phyloP scores from a whole-genome alignment of 2,797 vertebrate genomes.

The Botia almorhae region DNA sequence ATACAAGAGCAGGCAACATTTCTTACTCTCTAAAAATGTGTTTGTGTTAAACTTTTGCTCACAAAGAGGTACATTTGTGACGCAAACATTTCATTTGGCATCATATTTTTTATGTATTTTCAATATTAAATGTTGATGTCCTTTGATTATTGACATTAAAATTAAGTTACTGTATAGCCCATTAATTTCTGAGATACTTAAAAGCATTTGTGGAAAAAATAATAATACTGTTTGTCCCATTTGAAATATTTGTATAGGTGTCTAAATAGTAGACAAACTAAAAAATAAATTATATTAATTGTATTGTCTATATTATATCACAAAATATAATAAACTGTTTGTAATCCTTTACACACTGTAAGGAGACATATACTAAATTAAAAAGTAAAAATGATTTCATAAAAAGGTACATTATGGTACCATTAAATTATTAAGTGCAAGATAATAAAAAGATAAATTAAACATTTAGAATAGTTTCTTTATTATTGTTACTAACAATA shows the following conservation, averaged over 20 bases:
- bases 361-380: background rate
- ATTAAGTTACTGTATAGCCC: background rate
- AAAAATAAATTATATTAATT: too few relatives aligned
- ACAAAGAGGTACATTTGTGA: background rate
- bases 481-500: background rate
- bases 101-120: background rate
- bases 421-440: too few relatives aligned
- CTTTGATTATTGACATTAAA: background rate
- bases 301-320: background rate
- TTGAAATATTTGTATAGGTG: background rate
- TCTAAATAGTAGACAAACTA: background rate
- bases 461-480: background rate
- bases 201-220: background rate
- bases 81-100: background rate
- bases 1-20: conserved; percentile 67
- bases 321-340: background rate
- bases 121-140: background rate
- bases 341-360: background rate
- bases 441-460: too few relatives aligned
- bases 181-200: background rate
- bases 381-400: background rate
- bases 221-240: background rate
- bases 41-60: background rate
- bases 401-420: background rate
- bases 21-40: conserved; percentile 40